phyloP scores from a whole-genome alignment of 2,113 vertebrate species.

The Charina bottae region DNA sequence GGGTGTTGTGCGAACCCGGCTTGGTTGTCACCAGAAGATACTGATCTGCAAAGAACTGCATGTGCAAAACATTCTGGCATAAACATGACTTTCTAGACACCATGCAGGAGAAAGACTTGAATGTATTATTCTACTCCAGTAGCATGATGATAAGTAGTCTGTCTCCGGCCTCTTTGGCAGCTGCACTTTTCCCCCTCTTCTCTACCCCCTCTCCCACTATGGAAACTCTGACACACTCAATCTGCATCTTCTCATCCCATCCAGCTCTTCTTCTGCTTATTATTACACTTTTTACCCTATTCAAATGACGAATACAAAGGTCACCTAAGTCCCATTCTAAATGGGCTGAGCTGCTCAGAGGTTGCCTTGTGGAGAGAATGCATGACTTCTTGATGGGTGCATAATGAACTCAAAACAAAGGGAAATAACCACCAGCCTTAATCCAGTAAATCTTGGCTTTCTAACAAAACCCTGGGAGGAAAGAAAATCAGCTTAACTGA shows the following conservation, averaged over 20 bases:
- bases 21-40: neutral
- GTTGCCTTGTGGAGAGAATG: slow-evolving; percentile 59
- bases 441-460: slow-evolving; percentile 39
- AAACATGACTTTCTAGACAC: neutral
- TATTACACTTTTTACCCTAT: slow-evolving; percentile 72
- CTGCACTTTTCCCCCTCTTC: neutral
- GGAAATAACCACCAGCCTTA: slow-evolving; percentile 44
- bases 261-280: slow-evolving; percentile 72
- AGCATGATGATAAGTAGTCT: neutral
- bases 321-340: slow-evolving; percentile 65
- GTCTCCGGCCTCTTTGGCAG: slow-evolving; percentile 64
- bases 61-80: neutral
- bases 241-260: slow-evolving; percentile 73
- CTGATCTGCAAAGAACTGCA: neutral
- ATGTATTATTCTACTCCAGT: neutral
- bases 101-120: neutral
- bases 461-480: slow-evolving; percentile 32
- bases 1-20: neutral
- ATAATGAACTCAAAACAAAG: slow-evolving; percentile 57
- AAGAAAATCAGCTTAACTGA: slow-evolving; percentile 26
- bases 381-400: slow-evolving; percentile 53
- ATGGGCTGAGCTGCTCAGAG: slow-evolving; percentile 55
- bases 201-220: slow-evolving; percentile 47
- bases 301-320: slow-evolving; percentile 70
- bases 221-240: slow-evolving; percentile 76